These are phyloP conservation scores for Drosophila tanythrix DNA, from an alignment of 2,888 invertebrate species.

Conservation along the genomic window DNA sequence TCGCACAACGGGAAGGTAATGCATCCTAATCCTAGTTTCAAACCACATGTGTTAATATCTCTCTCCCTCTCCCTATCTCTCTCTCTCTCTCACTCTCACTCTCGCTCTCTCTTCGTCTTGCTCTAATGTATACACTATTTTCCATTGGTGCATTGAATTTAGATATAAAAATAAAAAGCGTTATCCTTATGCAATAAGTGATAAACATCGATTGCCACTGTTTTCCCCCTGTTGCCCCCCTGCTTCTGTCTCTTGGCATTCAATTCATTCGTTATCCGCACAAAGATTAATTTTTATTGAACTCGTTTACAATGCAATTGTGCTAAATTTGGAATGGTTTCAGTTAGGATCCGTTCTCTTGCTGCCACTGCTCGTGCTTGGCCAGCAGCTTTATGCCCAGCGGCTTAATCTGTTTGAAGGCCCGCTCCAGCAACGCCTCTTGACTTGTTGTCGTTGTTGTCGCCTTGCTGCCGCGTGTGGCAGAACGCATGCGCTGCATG, in stretches of 20 bases:
- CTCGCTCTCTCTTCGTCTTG: not conserved
- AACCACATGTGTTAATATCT: not conserved
- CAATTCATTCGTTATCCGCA: too few relatives aligned
- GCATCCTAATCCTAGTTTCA: not conserved
- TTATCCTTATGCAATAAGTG: not conserved
- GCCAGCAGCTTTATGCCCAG: slow-evolving; percentile 86
- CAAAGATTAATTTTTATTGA: not conserved
- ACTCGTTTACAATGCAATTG: not conserved
- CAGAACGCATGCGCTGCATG: slow-evolving; percentile 90
- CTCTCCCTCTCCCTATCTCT: not conserved
- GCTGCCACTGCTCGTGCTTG: slow-evolving; percentile 88
- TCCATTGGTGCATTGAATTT: not conserved
- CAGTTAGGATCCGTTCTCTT: slow-evolving; percentile 86
- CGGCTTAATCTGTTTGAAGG: slow-evolving; percentile 83
- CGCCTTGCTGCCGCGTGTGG: slow-evolving; percentile 34
- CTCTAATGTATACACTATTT: not conserved
- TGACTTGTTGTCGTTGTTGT: not conserved
- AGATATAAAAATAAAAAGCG: not conserved
- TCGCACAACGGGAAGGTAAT: slow-evolving; percentile 85
- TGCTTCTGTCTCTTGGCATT: too few relatives aligned
- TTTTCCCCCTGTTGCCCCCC: too few relatives aligned
- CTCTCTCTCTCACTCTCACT: not conserved
- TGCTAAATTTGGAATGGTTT: not conserved
- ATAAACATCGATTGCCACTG: not conserved
- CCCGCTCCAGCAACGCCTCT: slow-evolving; percentile 62